Base-by-base conservation (phyloP, 2,888 invertebrate species). In the Aproaerema taeniolella region DNA sequence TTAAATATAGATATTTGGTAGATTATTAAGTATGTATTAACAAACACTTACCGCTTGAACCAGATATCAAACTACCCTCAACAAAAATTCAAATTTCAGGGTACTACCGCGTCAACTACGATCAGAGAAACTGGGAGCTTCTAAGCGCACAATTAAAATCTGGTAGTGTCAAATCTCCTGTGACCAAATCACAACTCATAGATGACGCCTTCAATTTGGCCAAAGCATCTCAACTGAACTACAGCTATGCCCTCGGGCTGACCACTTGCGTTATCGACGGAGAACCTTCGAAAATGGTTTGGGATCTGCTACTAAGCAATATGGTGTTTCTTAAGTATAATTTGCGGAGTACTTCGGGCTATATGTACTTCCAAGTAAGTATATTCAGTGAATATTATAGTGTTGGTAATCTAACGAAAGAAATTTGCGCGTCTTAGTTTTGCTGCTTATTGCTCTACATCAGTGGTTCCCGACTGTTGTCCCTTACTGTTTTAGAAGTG, bases 171-270 rank as follows among this genome's bases (percentile, higher is more conserved):
- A 88, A 91, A 35, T 88, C 90, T 0, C 78, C 89, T 0, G 77
- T 90, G 2, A 90, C 91, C 20, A 87, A 91, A 38, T 92, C 92
- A 0, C 93, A 94, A 60, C 74, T 94, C 0, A 86, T 95, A 6
- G 92, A 93, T 58, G 94, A 95, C 58, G 89, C 92, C 1, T 89
- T 91, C 63, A 90, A 90, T 59, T 63, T 91, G 6, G 92, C 92
- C 9, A 87, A 90, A 55, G 81, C 87, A 0, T 88, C 88, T 0
- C 70, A 81, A 28, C 64, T 92, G 0, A 70, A 89, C 54, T 92
- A 92, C 61, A 79, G 77, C 31, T 74, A 88, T 3, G 90, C 92
- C 0, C 79, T 94, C 10, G 88, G 89, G 1, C 58, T 93, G 13
- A 89, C 91, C 5, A 86, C 88, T 8, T 92, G 92, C 57, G 85